Conservation (phyloP, 2,888 invertebrate genomes). For the Neoaliturus tenellus region DNA sequence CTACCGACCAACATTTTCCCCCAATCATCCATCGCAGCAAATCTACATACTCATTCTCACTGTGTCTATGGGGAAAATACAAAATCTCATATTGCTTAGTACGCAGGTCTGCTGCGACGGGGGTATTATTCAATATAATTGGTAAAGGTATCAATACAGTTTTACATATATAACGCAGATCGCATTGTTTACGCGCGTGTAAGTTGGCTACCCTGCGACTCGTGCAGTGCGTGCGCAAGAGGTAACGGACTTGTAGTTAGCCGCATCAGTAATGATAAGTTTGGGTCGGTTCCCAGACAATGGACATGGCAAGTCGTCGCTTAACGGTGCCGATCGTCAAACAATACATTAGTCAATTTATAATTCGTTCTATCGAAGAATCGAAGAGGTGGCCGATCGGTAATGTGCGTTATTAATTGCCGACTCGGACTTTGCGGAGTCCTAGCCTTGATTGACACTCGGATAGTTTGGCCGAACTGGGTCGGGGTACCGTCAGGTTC, state of each 20-base stretch:
- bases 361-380: slow-evolving; percentile 27
- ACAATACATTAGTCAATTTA: slow-evolving; percentile 29
- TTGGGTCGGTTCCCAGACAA: slow-evolving; percentile 37
- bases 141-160: no score
- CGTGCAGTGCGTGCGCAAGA: slow-evolving; percentile 24
- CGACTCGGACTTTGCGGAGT: not conserved
- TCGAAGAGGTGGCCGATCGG: not conserved
- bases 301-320: slow-evolving; percentile 35
- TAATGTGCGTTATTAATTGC: slow-evolving; percentile 26
- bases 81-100: no score
- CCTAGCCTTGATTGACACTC: not conserved
- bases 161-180: not conserved
- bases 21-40: no score
- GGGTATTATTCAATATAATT: no score
- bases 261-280: slow-evolving; percentile 32
- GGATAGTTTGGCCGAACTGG: not conserved
- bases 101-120: no score
- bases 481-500: not conserved
- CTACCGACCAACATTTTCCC: no score
- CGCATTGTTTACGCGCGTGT: not conserved
- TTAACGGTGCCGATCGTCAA: slow-evolving; percentile 30
- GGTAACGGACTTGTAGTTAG: slow-evolving; percentile 30
- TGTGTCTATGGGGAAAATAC: no score
- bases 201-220: not conserved
- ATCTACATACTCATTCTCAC: no score